These are phyloP conservation scores for Tenebrio molitor DNA, from an alignment of 1,140 invertebrate genomes.

Conservation along the genomic window DNA sequence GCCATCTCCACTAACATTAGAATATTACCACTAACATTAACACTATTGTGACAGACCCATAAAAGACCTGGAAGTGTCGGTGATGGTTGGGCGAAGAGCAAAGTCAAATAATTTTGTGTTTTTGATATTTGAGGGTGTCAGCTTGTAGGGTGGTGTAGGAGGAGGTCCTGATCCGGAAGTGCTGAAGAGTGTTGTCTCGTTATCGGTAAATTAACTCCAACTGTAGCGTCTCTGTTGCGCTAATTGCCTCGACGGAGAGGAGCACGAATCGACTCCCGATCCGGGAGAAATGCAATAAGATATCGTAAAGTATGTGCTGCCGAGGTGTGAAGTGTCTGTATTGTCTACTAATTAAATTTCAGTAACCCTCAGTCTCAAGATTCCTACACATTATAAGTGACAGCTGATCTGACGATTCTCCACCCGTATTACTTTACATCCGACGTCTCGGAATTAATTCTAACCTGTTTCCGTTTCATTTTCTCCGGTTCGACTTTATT, in stretches of 20 bases:
- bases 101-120: no score
- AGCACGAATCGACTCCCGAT: constrained; percentile 48
- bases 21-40: no score
- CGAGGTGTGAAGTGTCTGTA: constrained; percentile 53
- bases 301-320: constrained; percentile 55
- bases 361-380: constrained; percentile 56
- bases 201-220: constrained; percentile 39
- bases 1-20: no score
- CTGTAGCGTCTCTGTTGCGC: constrained; percentile 23
- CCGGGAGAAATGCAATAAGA: constrained; percentile 53
- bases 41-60: no score
- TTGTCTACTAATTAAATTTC: constrained; percentile 59
- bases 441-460: constrained; percentile 46
- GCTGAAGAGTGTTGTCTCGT: constrained; percentile 37
- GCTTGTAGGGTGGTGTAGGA: no score
- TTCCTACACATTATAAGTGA: constrained; percentile 57
- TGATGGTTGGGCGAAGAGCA: no score
- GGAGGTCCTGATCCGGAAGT: no score
- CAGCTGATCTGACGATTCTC: constrained; percentile 54
- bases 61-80: no score
- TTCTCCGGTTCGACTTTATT: constrained; percentile 41
- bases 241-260: constrained; percentile 21
- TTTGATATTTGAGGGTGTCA: no score
- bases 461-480: constrained; percentile 47
- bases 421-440: constrained; percentile 47